These are phyloP conservation scores for Dermatemys mawii DNA, from an alignment of 2,113 vertebrate genomes.

Conservation along the genomic window DNA sequence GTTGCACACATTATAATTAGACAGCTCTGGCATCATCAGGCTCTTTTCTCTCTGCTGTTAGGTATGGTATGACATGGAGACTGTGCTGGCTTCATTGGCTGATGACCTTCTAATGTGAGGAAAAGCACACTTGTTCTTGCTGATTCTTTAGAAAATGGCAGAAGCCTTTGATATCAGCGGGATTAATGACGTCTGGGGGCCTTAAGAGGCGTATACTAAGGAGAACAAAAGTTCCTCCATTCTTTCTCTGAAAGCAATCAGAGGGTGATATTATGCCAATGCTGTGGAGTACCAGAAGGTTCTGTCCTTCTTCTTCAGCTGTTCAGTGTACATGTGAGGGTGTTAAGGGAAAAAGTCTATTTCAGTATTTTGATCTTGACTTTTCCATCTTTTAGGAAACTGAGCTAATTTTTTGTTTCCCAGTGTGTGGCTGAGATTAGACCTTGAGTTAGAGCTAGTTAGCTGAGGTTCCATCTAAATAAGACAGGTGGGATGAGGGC, in stretches of 20 bases:
- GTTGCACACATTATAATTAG: background rate
- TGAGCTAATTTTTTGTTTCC: background rate
- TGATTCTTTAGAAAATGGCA: background rate
- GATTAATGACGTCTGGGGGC: background rate
- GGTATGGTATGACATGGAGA: background rate
- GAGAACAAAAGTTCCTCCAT: background rate
- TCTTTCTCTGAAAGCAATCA: background rate
- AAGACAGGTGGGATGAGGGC: too few relatives aligned
- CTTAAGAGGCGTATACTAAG: background rate
- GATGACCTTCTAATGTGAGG: background rate
- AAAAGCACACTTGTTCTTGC: background rate
- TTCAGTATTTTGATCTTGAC: slow-evolving; percentile 19
- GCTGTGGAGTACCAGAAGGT: background rate
- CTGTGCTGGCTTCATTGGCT: background rate
- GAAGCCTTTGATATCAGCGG: background rate
- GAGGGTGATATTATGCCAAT: background rate
- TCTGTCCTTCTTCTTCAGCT: background rate
- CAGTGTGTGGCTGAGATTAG: background rate
- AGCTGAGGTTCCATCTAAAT: background rate
- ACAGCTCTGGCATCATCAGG: background rate
- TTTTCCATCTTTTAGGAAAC: too few relatives aligned
- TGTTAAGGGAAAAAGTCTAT: background rate
- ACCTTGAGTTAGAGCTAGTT: background rate
- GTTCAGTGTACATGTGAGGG: background rate
- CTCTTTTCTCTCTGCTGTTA: background rate